phyloP scores from a whole-genome alignment of 2,113 vertebrate species.

The Leptobrachium leishanense region DNA sequence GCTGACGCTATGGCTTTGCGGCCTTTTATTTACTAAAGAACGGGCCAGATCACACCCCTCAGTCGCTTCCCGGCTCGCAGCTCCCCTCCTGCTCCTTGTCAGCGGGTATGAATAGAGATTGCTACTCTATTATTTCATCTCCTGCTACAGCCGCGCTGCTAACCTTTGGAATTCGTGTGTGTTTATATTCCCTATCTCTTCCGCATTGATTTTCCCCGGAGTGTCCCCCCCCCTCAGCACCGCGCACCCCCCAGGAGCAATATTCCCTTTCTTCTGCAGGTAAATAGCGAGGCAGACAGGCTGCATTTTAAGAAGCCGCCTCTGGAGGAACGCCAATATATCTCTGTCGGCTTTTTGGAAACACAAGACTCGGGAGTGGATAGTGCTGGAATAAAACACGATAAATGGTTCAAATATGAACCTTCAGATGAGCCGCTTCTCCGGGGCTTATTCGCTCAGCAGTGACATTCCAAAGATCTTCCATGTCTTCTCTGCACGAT shows the following conservation, averaged over 20 bases:
- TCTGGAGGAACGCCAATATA: not conserved
- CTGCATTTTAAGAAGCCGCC: constrained; percentile 1
- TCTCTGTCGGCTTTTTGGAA: not conserved
- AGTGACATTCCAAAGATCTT: too few species aligned
- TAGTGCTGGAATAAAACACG: not conserved
- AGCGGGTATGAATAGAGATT: constrained; percentile 33
- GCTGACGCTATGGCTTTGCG: not conserved
- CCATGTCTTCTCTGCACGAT: too few species aligned
- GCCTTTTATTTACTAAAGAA: constrained; percentile 3
- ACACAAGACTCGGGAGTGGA: not conserved
- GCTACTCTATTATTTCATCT: constrained; percentile 30
- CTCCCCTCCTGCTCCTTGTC: not conserved
- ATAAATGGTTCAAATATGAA: not conserved
- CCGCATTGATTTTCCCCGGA: constrained; percentile 21
- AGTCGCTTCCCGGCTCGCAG: not conserved
- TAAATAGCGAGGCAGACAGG: constrained; percentile 14
- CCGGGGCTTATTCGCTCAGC: too few species aligned
- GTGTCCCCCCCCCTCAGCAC: not conserved
- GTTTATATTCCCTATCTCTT: constrained; percentile 25
- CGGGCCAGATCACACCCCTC: not conserved
- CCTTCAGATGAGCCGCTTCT: too few species aligned
- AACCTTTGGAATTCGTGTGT: constrained; percentile 33
- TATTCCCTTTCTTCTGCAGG: constrained; percentile 18
- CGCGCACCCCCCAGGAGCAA: not conserved
- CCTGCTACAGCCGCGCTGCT: not conserved